phyloP scores from a whole-genome alignment of 2,797 vertebrate genomes.

The Sebastes glaucus region DNA sequence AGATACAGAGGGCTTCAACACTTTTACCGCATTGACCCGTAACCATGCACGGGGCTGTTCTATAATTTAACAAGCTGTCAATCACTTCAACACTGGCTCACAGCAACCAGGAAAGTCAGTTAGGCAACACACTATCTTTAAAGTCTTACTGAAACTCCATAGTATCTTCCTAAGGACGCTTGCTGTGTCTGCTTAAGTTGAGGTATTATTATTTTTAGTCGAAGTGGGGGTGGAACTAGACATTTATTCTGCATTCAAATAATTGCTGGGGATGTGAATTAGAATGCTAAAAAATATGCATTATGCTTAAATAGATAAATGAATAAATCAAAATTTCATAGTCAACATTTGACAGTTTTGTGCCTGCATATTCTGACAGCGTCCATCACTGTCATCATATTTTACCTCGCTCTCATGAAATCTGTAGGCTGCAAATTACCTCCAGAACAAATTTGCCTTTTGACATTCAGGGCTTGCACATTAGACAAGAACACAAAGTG shows the following conservation, averaged over 20 bases:
- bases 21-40: constrained; percentile 57
- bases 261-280: not conserved
- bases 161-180: not conserved
- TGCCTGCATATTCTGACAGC: not conserved
- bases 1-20: constrained; percentile 36
- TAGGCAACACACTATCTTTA: not conserved
- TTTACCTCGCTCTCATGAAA: not conserved
- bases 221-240: not conserved
- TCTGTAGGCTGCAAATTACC: not conserved
- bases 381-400: not conserved
- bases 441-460: constrained; percentile 4
- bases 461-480: not conserved
- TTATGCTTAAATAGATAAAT: not conserved
- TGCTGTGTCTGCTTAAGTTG: not conserved
- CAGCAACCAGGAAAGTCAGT: constrained; percentile 12
- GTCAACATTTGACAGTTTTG: not conserved
- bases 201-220: not conserved
- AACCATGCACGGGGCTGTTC: constrained; percentile 40
- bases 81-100: constrained; percentile 51
- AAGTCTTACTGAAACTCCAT: constrained; percentile 11
- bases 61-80: constrained; percentile 67
- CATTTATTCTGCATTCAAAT: not conserved
- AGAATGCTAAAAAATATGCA: not conserved
- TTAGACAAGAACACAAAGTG: constrained; percentile 29
- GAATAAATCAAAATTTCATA: not conserved